Base-by-base conservation (phyloP, 2,797 vertebrate species). In the Gymnodraco acuticeps region DNA sequence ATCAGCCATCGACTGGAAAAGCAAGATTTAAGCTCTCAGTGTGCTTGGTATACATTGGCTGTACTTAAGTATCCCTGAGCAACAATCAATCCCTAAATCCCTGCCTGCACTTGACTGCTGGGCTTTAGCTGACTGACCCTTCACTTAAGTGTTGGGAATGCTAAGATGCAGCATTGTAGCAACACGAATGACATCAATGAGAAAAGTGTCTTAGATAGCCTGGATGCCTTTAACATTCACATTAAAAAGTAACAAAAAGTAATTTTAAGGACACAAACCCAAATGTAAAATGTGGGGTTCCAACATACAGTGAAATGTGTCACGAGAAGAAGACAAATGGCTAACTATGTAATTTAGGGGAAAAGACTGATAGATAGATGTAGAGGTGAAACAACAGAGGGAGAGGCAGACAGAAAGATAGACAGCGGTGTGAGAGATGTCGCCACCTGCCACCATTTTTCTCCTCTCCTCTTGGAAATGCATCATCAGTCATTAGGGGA, bases 401-500 rank as follows among this genome's bases (percentile, higher is more conserved):
- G 77, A 71, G 80, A 78, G 27, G 83, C 66, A 81, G 78, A 70
- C 70, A 89, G 80, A 85, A 81, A 89, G 88, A 88, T 74, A 85
- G 87, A 89, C 84, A 89, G 81, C 66, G 3, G 73, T 61, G 76
- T 93, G 92, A 94, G 87, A 88, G 83, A 92, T 93, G 89, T 85
- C 53, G 64, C 90, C 90, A 92, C 87, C 89, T 88, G 90, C 88
- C 88, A 90, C 86, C 87, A 89, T 93, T 92, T 90, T 86, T 93
- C 90, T 88, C 87, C 53, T 69, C 89, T 87, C 68, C 84, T 88
- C 81, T 79, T 92, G 87, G 83, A 93, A 92, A 94, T 88, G 88
- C 84, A 93, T 94, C 91, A 94, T 93, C 92, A 90, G 91, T 93
- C 91, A 92, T 94, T 92, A 89, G 78, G 64, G 51, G 69, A 70